Base-by-base conservation (phyloP, 2,797 vertebrate genomes). In the Aplochiton taeniatus region DNA sequence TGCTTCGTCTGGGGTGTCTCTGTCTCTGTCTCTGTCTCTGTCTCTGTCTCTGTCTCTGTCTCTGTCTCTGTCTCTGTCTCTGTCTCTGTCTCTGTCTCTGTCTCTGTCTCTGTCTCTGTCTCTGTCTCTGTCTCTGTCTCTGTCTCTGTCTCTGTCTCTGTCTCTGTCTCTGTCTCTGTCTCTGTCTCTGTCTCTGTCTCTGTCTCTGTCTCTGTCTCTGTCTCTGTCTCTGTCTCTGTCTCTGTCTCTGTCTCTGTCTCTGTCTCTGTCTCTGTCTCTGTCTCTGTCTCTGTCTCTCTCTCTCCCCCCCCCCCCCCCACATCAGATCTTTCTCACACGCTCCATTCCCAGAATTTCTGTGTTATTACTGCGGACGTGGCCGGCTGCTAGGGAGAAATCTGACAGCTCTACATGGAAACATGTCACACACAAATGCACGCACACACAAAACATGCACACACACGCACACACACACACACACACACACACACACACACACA, bases 361-460 rank as follows among this genome's bases (percentile, higher is more conserved):
- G 31, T 31, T 31, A 3, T 31, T 31, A 2, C 31, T 2, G 31
- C 6, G 31, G 31, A 31, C 31, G 31, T 31, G n/a, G n/a, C 76
- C 72, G 77, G 60, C 70, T 63, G 68, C 63, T 76, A 76, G 75
- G 83, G 74, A 55, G 31, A 18, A 46, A 45, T 52, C n/a, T 41
- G 17, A 44, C 41, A 7, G 43, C 60, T 16, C 31, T 31, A n/a
- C 16, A 17, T 7, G 11, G 16, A 55, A 50, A 41, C 11, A 45
- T 31, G 31, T 31, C 31, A 31, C 31, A 31, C 31, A 31, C 31
- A 31, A 31, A 11, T 44, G 18, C 14, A 18, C 42, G 11, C n/a
- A 11, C 14, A 11, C 16, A 12, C 58, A 18, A n/a, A 13, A 11
- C 42, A 17, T 41, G 18, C 57, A 46, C 43, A 11, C 42, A 45